phyloP scores from a whole-genome alignment of 2,888 invertebrate genomes.

The Phyllotreta striolata region DNA sequence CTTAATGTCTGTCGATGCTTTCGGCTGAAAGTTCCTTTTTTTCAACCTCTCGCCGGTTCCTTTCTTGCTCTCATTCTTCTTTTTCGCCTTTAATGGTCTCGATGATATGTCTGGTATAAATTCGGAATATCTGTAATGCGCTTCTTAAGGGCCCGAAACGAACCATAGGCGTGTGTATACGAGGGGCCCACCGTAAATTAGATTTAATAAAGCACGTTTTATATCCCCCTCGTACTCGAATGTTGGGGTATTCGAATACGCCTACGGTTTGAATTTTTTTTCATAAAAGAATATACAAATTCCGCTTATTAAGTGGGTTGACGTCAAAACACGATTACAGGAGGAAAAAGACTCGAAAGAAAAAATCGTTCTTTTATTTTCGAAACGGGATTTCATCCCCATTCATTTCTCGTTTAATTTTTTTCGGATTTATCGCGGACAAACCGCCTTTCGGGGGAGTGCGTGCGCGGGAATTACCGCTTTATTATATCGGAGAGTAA shows the following conservation, averaged over 20 bases:
- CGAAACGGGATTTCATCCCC: too few relatives aligned
- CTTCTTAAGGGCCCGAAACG: conserved; percentile 21
- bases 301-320: too few relatives aligned
- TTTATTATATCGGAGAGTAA: too few relatives aligned
- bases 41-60: too few relatives aligned
- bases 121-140: conserved; percentile 49
- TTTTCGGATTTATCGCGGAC: too few relatives aligned
- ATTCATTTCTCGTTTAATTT: too few relatives aligned
- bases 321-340: too few relatives aligned
- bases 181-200: not conserved
- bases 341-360: too few relatives aligned
- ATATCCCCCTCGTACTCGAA: too few relatives aligned
- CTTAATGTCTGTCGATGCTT: conserved; percentile 17
- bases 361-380: too few relatives aligned
- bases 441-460: too few relatives aligned
- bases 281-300: not conserved
- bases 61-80: not conserved
- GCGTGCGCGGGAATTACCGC: too few relatives aligned
- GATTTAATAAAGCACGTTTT: not conserved
- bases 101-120: conserved; percentile 58
- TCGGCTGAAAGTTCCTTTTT: conserved; percentile 16
- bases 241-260: not conserved
- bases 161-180: conserved; percentile 21
- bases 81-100: conserved; percentile 31
- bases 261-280: not conserved